A percentile compares a stretch with the other conserved stretches of the same genome.
These are phyloP conservation scores for Hypotaenidia okinawae DNA, from an alignment of 2,797 vertebrate genomes.

Conservation along the genomic window DNA sequence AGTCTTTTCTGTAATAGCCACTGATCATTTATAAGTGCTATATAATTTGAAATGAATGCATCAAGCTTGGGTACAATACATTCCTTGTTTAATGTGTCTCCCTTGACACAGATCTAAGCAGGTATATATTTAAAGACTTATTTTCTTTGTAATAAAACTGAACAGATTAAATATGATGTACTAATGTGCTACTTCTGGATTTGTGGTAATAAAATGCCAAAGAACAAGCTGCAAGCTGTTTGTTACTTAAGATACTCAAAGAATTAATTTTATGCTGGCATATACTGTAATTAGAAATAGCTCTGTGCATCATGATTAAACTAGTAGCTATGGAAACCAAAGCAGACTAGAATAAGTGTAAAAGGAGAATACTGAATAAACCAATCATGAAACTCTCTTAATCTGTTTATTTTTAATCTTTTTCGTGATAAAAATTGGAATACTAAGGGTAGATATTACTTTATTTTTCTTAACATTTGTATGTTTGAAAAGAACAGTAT, in stretches of 20 bases:
- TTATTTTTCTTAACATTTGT: conserved; percentile 14
- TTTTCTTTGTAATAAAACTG: conserved; percentile 68
- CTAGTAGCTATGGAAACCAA: conserved; percentile 82
- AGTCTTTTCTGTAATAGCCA: not conserved
- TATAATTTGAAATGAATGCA: not conserved
- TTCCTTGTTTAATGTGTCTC: not conserved
- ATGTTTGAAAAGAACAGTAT: not conserved
- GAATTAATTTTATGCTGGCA: conserved; percentile 81
- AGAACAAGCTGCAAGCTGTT: conserved; percentile 77
- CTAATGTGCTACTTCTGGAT: conserved; percentile 58
- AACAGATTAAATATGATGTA: conserved; percentile 52
- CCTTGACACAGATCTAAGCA: conserved; percentile 19
- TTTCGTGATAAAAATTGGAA: not conserved
- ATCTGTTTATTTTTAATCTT: conserved; percentile 68
- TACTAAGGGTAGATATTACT: conserved; percentile 13
- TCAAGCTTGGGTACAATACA: not conserved
- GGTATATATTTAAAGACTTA: conserved; percentile 13
- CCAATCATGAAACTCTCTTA: conserved; percentile 61
- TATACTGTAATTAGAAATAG: conserved; percentile 83
- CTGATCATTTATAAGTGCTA: not conserved
- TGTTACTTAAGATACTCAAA: conserved; percentile 75
- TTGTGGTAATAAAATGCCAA: conserved; percentile 69
- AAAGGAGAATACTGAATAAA: conserved; percentile 68
- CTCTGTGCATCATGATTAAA: conserved; percentile 80
- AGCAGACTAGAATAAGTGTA: conserved; percentile 68